These are phyloP conservation scores for Chaenodraco wilsoni DNA, from an alignment of 2,797 vertebrate species.

Conservation along the genomic window DNA sequence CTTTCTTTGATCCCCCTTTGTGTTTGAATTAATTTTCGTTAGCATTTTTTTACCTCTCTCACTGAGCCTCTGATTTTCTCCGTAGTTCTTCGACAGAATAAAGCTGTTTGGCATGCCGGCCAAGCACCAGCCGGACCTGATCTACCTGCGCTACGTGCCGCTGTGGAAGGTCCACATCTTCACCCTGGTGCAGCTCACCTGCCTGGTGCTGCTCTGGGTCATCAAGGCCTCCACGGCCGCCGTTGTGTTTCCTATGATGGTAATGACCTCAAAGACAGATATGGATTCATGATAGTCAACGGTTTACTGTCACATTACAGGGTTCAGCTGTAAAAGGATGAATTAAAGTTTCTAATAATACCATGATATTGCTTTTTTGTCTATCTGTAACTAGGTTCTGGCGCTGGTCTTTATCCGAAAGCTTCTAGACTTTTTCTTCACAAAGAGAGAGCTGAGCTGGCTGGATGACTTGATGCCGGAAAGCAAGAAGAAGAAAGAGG, in stretches of 20 bases:
- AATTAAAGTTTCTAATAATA: neutral
- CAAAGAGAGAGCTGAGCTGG: constrained; percentile 94
- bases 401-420: constrained; percentile 94
- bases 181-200: constrained; percentile 93
- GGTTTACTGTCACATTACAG: neutral
- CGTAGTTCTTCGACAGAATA: constrained; percentile 94
- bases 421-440: constrained; percentile 93
- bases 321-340: neutral
- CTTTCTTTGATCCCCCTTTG: neutral
- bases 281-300: neutral
- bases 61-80: constrained; percentile 29
- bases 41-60: constrained; percentile 3
- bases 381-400: constrained; percentile 84
- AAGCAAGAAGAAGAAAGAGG: constrained; percentile 97
- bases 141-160: constrained; percentile 94
- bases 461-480: constrained; percentile 96
- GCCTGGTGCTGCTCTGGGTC: constrained; percentile 92
- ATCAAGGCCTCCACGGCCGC: constrained; percentile 94
- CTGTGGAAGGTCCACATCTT: constrained; percentile 97
- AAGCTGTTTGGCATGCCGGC: constrained; percentile 95
- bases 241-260: constrained; percentile 99
- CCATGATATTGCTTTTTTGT: neutral
- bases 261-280: constrained; percentile 55
- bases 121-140: constrained; percentile 95
- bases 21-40: neutral